Evolutionary conservation across 2,797 vertebrate genomes (phyloP), one percentile per base, ranked within the genome.

Genomic region (Podargus strigoides): DNA sequence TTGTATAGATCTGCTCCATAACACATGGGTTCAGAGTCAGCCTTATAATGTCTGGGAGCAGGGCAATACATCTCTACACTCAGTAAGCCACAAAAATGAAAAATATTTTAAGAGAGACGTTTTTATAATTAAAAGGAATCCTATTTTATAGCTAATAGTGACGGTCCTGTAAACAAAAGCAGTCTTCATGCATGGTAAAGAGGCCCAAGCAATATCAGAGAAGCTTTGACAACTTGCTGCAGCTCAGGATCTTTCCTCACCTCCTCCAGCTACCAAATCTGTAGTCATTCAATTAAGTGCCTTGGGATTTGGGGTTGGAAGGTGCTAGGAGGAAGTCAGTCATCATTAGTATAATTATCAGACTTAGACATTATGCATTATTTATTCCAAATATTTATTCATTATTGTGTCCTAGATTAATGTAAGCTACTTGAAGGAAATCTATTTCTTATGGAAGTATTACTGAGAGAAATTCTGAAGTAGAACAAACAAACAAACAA

Each of bases 371-470:
- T 93, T 89, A 92, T 90, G 90, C 82, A 95, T 94, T 95, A 95
- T 96, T 94, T 85, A 92, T 96, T 86, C 24, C 28, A 96, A 79
- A 84, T 96, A 90, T 93, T 93, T 97, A 96, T 95, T 97, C 88
- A 95, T 93, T 85, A 85, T 86, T 96, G 32, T 95, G 72, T 85
- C 69, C 66, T 34, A 95, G 80, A 95, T 94, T 89, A 92, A 93
- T 78, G n/a, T 89, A 91, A 96, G 42, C 62, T 95, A 94, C 80
- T 95, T 82, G 67, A 93, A 83, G 90, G 73, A 95, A 95, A 92
- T 72, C 82, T 96, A 49, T 81, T 89, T 95, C 77, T 83, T 94
- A 83, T 87, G 72, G 47, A 86, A 87, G 14, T 70, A 62, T 60
- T 66, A 95, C 37, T 39, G 89, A 85, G 85, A 87, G 49, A 78